Base-by-base conservation (phyloP, 2,113 vertebrate genomes). In the Coryphaenoides rupestris region DNA sequence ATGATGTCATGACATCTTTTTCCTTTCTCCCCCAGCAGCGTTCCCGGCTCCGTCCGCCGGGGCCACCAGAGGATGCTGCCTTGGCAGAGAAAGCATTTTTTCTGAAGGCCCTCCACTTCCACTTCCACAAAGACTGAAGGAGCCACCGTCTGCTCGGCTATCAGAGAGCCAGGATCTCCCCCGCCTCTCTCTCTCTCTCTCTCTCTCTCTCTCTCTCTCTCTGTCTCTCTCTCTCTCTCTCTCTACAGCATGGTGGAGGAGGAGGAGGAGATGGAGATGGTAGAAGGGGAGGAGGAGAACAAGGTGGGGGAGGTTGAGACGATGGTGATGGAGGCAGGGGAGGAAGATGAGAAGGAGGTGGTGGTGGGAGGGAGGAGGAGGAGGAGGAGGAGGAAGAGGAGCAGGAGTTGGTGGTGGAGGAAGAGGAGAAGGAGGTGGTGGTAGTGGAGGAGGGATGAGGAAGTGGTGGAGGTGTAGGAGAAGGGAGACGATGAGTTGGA, bases 11-110 rank as follows among this genome's bases (percentile, higher is more conserved):
- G 89, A 88, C 84, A 89, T 90, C 88, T 90, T 90, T 92, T 88
- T 92, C 90, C 91, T 89, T 92, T 89, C 89, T 84, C 85, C 82
- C 79, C 79, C 70, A 87, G 82, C 76, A 78, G 84, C 79, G 83
- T 75, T n/a, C n/a, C 3, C 28, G 1, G 83, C 77, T 63, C 74
- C 15, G 72, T 70, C 87, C 90, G 89, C 89, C 60, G 50, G 88
- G 84, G 90, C 83, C 82, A 75, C 79, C 58, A 75, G 79, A 85
- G 83, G 82, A 73, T 81, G 28, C 1, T 33, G n/a, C 86, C 84
- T 80, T 88, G 86, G 76, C 79, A 90, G 88, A 88, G 82, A 9
- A 5, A 28, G 84, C 62, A 74, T 84, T 82, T n/a, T 72, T 77
- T 86, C 79, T 81, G 70, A 80, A 84, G 84, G 81, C 88, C 84